Conservation (phyloP, 1,140 invertebrate species). For the Linepithema humile region DNA sequence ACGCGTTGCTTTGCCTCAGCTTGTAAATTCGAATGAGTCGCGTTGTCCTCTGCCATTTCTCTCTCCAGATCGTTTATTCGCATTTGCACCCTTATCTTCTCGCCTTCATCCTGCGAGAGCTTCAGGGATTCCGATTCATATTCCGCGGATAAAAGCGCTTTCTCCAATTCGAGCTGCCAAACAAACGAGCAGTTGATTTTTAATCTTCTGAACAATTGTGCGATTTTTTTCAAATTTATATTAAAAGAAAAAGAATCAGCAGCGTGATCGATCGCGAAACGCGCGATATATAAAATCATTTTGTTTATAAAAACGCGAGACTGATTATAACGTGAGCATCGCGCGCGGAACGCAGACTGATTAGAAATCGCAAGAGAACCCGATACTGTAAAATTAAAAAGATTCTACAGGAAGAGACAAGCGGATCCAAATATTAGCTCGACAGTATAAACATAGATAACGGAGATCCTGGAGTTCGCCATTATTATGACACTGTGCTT, state of each 20-base stretch:
- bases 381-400: constrained; percentile 1
- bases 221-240: neutral
- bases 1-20: constrained; percentile 80
- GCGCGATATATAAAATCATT: no score
- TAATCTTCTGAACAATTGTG: neutral
- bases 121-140: constrained; percentile 91
- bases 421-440: constrained; percentile 37
- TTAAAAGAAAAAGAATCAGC: neutral
- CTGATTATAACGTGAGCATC: neutral
- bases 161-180: constrained; percentile 92
- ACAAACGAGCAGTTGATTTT: constrained; percentile 55
- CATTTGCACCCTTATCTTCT: constrained; percentile 88
- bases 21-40: constrained; percentile 82
- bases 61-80: constrained; percentile 85
- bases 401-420: neutral
- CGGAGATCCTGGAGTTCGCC: neutral
- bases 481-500: no score
- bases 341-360: neutral
- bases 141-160: constrained; percentile 92
- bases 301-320: neutral
- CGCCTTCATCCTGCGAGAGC: constrained; percentile 88
- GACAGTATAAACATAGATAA: constrained; percentile 46
- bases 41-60: constrained; percentile 83
- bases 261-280: neutral
- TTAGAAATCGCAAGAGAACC: neutral